Base-by-base conservation (phyloP, 2,113 vertebrate genomes). In the Machaerirhynchus nigripectus region DNA sequence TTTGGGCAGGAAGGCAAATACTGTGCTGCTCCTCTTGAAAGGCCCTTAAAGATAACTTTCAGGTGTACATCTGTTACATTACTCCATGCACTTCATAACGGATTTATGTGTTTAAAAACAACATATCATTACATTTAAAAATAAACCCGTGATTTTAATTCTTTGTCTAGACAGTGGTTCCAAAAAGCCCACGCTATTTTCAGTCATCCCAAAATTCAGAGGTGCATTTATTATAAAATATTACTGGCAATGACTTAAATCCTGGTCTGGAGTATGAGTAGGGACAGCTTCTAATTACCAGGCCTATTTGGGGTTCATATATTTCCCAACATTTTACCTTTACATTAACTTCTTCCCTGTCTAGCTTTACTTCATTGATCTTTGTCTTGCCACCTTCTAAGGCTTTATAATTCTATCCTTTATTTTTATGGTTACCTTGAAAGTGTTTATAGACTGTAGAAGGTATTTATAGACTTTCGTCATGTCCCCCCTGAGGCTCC, bases 341-440 rank as follows among this genome's bases (percentile, higher is more conserved):
- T 69, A 82, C 50, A 24, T 90, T 67, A 87, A 42, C 21, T 65
- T 91, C 52, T 61, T 81, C 11, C 37, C 59, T 83, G n/a, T 73
- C 59, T 80, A 76, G 20, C 57, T 93, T 87, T 89, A 79, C 57
- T 57, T 73, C 82, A 91, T 85, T 93, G 89, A 94, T 95, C 67
- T 46, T 87, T 57, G 57, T 87, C 87, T 74, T 90, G 50, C 33
- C 78, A 87, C 81, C 53, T 94, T 94, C 70, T 73, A 69, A 65
- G 9, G 50, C 46, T 85, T 91, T 95, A 94, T 85, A 95, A 89
- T 94, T 95, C 93, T 53, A 84, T 95, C 61, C n/a, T 80, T 93
- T 92, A 95, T 92, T 94, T 96, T 95, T 96, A 96, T 93, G 80
- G 86, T 89, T 94, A 87, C 92, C 87, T 94, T 90, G 92, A 79